Evolutionary conservation across 2,113 vertebrate genomes (phyloP), one percentile per base, ranked within the genome.

Genomic region (Gambusia affinis): DNA sequence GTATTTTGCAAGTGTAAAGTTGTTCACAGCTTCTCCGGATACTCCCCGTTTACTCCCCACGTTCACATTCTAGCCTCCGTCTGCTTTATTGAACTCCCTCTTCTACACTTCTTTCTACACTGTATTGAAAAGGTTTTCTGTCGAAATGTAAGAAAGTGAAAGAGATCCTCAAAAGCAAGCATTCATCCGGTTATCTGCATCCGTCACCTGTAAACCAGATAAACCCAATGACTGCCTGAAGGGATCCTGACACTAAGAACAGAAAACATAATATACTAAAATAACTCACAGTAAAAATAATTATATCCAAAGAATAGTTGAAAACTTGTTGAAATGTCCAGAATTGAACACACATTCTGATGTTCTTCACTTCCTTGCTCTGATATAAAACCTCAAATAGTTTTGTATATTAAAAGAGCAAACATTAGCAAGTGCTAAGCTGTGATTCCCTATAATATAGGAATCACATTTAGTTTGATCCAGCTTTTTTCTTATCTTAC

Each of bases 381-480:
- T 15, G 14, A 42, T 42, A 15, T 35, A 42, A 73, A 61, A 57
- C 39, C 8, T 30, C 70, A 63, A 47, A 63, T 66, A 57, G 47
- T 64, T 70, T 19, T 1, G 33, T 47, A 19, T 47, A 2, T 47
- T 71, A 77, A 42, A 42, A 42, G 39, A 42, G 39, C 14, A 42
- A 15, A 42, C 12, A 42, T 42, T 42, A 42, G 39, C 14, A 15
- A 42, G 71, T n/a, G 35, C 73, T 62, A 24, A 60, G 72, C 33
- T 2, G 15, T 72, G 24, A 72, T 72, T 67, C 63, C 64, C 30
- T 28, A 76, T 76, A 27, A 71, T 79, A 76, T 60, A 0, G 73
- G 69, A 27, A 4, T 63, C 15, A 28, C 35, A 67, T 29, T 61
- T 72, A 73, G 63, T 73, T 62, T 57, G 44, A 72, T 11, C 33